Conservation (phyloP, 2,888 invertebrate genomes). For the Atrina japonica region DNA sequence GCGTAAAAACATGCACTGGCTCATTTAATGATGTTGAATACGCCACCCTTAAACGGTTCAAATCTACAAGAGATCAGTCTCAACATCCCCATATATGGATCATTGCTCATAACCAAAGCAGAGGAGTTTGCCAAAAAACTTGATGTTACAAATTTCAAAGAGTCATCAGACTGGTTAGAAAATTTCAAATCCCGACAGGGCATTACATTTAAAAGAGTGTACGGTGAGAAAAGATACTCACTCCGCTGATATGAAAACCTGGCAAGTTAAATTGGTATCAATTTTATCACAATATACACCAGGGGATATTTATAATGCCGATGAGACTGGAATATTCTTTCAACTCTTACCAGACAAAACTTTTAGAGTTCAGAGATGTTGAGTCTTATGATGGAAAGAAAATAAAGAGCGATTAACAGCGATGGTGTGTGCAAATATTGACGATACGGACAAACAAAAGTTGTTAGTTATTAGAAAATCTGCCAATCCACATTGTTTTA, state of each 20-base stretch:
- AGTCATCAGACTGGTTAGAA: conserved; percentile 41
- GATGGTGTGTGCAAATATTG: conserved; percentile 50
- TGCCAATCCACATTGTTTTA: conserved; percentile 52
- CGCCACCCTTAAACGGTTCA: too few species aligned
- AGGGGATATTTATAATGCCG: conserved; percentile 53
- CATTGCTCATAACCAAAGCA: conserved; percentile 45
- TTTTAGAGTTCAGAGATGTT: conserved; percentile 46
- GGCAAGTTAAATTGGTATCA: conserved; percentile 2
- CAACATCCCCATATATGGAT: too few species aligned
- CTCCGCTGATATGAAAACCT: conserved; percentile 18
- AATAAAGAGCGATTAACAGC: conserved; percentile 55
- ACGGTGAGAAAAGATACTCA: conserved; percentile 27
- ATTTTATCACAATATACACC: conserved; percentile 42
- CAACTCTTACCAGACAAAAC: conserved; percentile 47
- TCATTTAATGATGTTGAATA: too few species aligned
- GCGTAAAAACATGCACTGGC: too few species aligned
- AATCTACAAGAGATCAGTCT: too few species aligned
- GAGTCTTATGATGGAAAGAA: conserved; percentile 52
- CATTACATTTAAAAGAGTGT: conserved; percentile 31
- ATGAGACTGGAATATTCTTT: conserved; percentile 57
- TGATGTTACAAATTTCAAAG: conserved; percentile 33
- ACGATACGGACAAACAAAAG: conserved; percentile 45
- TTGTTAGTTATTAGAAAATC: conserved; percentile 55
- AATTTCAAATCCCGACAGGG: conserved; percentile 35
- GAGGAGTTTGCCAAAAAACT: conserved; percentile 27